These are phyloP conservation scores for Axis porcinus DNA, from an alignment of 2,113 vertebrate species.

Conservation along the genomic window DNA sequence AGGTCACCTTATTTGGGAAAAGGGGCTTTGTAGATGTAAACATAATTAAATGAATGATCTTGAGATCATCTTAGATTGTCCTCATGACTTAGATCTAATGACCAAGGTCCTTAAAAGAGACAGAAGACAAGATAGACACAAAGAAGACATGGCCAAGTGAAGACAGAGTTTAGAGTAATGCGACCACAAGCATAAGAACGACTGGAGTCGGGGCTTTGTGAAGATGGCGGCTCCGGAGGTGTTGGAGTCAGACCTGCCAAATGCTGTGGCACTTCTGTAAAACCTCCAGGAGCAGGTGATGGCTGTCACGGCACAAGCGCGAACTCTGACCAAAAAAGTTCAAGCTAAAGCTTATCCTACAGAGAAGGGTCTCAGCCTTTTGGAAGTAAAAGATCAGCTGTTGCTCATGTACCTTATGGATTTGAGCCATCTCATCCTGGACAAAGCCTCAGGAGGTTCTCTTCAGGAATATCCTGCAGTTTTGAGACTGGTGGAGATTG, in stretches of 20 bases:
- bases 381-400: constrained; percentile 89
- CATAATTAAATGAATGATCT: neutral
- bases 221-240: too few species aligned
- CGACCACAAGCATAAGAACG: neutral
- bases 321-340: too few species aligned
- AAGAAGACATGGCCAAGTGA: neutral
- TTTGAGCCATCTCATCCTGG: constrained; percentile 85
- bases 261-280: too few species aligned
- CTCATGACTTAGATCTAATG: neutral
- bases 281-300: too few species aligned
- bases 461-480: constrained; percentile 83
- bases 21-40: neutral
- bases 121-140: neutral
- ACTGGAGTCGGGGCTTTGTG: neutral
- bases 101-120: neutral
- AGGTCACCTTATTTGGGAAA: neutral
- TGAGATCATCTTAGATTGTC: neutral
- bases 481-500: constrained; percentile 85
- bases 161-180: neutral
- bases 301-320: too few species aligned
- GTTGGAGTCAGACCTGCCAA: too few species aligned
- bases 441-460: constrained; percentile 84
- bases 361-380: constrained; percentile 87
- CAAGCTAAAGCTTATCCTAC: too few species aligned
- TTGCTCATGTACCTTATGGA: constrained; percentile 91